Evolutionary conservation across 2,797 vertebrate species (phyloP).

Genomic region (Sciurus vulgaris): DNA sequence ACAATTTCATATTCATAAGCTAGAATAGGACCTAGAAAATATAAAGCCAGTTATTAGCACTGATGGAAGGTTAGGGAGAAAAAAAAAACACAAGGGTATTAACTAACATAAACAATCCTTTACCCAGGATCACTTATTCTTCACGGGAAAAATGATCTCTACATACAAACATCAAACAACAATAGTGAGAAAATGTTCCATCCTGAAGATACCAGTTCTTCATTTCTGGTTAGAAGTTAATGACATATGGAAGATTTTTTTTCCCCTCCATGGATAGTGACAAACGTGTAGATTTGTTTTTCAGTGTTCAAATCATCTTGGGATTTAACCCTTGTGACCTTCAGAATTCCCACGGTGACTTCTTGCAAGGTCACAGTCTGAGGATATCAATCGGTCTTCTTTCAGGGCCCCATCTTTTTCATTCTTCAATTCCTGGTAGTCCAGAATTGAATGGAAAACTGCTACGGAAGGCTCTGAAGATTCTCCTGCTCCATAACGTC

Average conservation of each 20-base stretch:
- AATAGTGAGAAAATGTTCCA: slow-evolving; percentile 84
- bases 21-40: slow-evolving; percentile 97
- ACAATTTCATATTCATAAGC: slow-evolving; percentile 96
- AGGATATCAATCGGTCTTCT: slow-evolving; percentile 83
- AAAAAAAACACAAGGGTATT: slow-evolving; percentile 94
- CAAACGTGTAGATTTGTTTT: slow-evolving; percentile 79
- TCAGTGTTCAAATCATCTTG: slow-evolving; percentile 81
- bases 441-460: slow-evolving; percentile 69
- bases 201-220: slow-evolving; percentile 86
- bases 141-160: slow-evolving; percentile 89
- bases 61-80: slow-evolving; percentile 92
- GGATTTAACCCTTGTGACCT: slow-evolving; percentile 80
- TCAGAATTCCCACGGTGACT: slow-evolving; percentile 74
- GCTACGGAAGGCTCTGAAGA: slow-evolving; percentile 70
- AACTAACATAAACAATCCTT: slow-evolving; percentile 97
- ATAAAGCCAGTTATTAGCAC: slow-evolving; percentile 98
- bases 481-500: slow-evolving; percentile 81
- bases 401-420: slow-evolving; percentile 64
- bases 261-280: slow-evolving; percentile 77
- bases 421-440: slow-evolving; percentile 81
- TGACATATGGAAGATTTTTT: slow-evolving; percentile 73
- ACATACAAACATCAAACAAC: slow-evolving; percentile 89
- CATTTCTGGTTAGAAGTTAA: slow-evolving; percentile 85
- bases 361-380: slow-evolving; percentile 83
- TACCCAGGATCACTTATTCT: slow-evolving; percentile 92